Base-by-base conservation (phyloP, 2,113 vertebrate species). In the Acrocephalus arundinaceus region DNA sequence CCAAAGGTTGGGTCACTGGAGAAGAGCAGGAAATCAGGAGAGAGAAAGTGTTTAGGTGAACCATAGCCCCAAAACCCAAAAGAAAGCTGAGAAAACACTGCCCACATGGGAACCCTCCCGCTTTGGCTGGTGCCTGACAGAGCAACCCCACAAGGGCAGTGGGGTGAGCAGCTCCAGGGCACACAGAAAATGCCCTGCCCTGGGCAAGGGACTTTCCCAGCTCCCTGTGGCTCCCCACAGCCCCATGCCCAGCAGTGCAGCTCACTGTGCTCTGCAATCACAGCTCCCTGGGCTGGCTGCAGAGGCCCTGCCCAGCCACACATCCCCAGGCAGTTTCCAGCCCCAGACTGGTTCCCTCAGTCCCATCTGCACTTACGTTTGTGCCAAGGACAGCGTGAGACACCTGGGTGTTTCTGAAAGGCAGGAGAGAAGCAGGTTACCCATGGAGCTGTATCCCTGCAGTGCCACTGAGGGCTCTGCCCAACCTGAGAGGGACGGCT, bases 361-460 rank as follows among this genome's bases (percentile, higher is more conserved):
- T 57, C 86, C 93, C 77, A 2, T 39, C 68, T 20, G 10, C 92
- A 97, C 95, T 97, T 98, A 98, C 98, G 96, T 98, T 97, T 98
- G 98, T 58, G 97, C 97, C 97, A 98, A 97, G 94, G 98, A 97
- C 96, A 98, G 94, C 68, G 90, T 96, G 96, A 98, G 96, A 97
- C 98, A 97, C 96, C 97, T 75, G 77, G 97, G 88, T 87, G 97
- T 96, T 95, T 98, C 98, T 98, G 98, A 97, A 98, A 97, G 85
- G 96, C 93, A 96, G 66, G 96, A 97, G 92, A 95, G 90, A 90
- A 96, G 91, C 87, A 96, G 86, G 91, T 97, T 97, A 97, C 28
- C 57, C 35, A 93, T 2, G 13, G 72, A 84, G 72, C 72, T 49
- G 58, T 11, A 43, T 13, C 54, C 62, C 58, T 70, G 79, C 63